phyloP scores from a whole-genome alignment of 2,113 vertebrate species.

The Peromyscus leucopus region DNA sequence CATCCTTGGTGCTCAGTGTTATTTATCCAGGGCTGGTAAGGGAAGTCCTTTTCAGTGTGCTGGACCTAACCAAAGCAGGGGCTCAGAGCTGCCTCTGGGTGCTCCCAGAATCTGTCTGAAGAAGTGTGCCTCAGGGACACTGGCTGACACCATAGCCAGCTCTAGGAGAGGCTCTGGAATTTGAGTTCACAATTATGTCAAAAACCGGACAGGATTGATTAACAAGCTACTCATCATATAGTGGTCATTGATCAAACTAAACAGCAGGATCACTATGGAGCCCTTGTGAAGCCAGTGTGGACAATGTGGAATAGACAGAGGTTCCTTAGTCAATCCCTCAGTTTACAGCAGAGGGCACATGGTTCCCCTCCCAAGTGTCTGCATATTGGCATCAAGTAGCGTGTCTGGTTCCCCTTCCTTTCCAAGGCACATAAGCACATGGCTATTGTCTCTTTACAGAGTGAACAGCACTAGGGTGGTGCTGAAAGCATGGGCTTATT shows the following conservation, averaged over 20 bases:
- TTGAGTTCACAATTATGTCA: neutral
- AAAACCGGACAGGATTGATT: neutral
- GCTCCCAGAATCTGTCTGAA: neutral
- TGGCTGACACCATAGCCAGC: too few species aligned
- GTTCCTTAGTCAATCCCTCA: neutral
- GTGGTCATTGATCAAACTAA: rapidly evolving
- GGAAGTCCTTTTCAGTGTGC: neutral
- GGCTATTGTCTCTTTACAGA: neutral
- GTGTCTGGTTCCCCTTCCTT: neutral
- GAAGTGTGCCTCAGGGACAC: neutral
- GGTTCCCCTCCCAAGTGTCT: neutral
- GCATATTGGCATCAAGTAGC: neutral
- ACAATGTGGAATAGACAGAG: neutral
- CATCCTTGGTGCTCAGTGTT: neutral
- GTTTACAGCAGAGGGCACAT: rapidly evolving
- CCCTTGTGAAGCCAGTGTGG: rapidly evolving
- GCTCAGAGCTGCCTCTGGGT: neutral
- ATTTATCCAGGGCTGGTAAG: neutral
- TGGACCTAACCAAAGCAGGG: neutral
- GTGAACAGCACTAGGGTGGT: rapidly evolving
- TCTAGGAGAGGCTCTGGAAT: too few species aligned
- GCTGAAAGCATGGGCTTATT: rapidly evolving
- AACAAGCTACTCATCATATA: rapidly evolving
- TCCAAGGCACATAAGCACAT: rapidly evolving
- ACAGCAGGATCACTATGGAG: rapidly evolving